phyloP scores from a whole-genome alignment of 2,797 vertebrate species.

The Pipistrellus kuhlii region DNA sequence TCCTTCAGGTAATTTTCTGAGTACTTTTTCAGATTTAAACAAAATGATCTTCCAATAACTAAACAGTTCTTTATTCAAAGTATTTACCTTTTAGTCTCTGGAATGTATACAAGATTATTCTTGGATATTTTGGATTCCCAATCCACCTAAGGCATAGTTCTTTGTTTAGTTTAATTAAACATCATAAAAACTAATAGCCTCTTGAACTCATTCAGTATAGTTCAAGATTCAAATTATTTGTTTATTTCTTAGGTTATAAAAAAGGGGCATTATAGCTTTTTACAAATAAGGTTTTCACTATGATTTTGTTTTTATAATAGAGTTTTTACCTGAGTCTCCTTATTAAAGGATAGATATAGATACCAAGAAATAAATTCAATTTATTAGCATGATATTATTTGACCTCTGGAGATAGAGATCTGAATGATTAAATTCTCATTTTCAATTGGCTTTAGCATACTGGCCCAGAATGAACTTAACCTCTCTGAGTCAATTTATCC shows the following conservation, averaged over 20 bases:
- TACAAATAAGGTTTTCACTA: neutral
- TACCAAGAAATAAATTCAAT: slow-evolving; percentile 42
- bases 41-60: neutral
- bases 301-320: neutral
- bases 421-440: neutral
- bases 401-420: slow-evolving; percentile 26
- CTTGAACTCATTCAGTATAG: neutral
- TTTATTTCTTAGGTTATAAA: neutral
- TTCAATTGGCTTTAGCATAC: slow-evolving; percentile 13
- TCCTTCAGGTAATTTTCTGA: neutral
- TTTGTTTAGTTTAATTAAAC: neutral
- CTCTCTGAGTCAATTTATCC: neutral
- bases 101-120: neutral
- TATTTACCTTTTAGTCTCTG: neutral
- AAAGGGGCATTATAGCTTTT: neutral
- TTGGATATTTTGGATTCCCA: accelerated
- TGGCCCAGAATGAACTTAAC: neutral
- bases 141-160: neutral
- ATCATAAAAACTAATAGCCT: neutral
- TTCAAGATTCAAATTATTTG: neutral
- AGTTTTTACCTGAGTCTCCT: slow-evolving; percentile 10
- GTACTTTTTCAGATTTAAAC: neutral
- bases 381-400: slow-evolving; percentile 28
- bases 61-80: neutral
- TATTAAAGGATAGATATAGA: slow-evolving; percentile 15